Conservation (phyloP, 2,888 invertebrate genomes). For the Sicus ferrugineus region DNA sequence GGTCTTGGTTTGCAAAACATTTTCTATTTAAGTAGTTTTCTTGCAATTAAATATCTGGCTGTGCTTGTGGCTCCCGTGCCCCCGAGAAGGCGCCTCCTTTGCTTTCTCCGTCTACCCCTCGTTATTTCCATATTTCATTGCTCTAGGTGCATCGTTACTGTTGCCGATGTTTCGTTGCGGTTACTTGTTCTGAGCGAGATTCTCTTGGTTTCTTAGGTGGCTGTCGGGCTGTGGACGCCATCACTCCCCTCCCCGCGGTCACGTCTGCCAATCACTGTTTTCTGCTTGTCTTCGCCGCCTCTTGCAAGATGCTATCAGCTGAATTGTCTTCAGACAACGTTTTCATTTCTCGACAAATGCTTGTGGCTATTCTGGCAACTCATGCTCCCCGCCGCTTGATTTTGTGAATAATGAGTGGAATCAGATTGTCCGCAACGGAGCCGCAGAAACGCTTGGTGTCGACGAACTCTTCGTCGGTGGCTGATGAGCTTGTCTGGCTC, state of each 20-base stretch:
- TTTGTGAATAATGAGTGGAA: conserved; percentile 18
- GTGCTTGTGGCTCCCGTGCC: background rate
- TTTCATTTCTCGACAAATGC: conserved; percentile 16
- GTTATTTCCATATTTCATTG: background rate
- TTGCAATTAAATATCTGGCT: conserved; percentile 23
- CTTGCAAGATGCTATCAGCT: conserved; percentile 22
- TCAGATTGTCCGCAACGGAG: conserved; percentile 9
- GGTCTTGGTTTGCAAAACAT: conserved; percentile 24
- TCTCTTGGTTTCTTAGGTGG: background rate
- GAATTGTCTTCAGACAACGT: conserved; percentile 24
- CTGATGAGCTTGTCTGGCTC: background rate
- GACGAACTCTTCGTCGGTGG: background rate
- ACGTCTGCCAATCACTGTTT: background rate
- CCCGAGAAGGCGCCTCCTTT: background rate
- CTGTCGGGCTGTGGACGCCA: background rate
- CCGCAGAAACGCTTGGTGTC: conserved; percentile 18
- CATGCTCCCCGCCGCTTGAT: background rate
- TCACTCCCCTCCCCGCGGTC: background rate
- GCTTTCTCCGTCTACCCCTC: background rate
- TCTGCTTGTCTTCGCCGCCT: background rate
- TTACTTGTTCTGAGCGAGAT: background rate
- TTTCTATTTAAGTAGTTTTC: conserved; percentile 25
- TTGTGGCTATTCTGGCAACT: conserved; percentile 16
- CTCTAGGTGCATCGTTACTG: background rate
- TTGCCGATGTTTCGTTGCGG: background rate